Conservation (phyloP, 2,113 vertebrate genomes). For the Triplophysa dalaica region DNA sequence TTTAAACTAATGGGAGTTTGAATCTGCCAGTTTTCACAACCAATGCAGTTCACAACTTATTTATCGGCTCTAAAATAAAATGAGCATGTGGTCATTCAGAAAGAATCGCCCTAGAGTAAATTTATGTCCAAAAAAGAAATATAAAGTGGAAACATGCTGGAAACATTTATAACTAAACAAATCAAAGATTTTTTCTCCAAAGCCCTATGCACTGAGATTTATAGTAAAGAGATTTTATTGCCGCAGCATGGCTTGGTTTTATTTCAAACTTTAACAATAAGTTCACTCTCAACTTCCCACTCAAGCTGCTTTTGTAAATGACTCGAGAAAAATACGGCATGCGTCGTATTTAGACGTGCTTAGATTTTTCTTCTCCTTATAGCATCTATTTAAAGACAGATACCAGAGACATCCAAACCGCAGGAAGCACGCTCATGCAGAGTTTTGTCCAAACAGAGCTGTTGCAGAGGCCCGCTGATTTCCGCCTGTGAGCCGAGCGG, state of each 20-base stretch:
- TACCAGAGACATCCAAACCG: not conserved
- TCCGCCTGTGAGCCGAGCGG: no score
- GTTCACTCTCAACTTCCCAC: slow-evolving; percentile 32
- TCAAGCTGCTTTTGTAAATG: slow-evolving; percentile 45
- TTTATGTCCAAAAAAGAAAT: slow-evolving; percentile 7
- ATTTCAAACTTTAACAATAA: slow-evolving; percentile 51
- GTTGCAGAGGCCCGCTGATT: not conserved
- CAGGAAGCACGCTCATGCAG: not conserved
- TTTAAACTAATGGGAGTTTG: not conserved
- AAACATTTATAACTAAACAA: slow-evolving; percentile 32
- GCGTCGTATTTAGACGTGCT: slow-evolving; percentile 9
- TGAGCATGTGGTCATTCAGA: slow-evolving; percentile 8
- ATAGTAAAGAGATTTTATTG: slow-evolving; percentile 35
- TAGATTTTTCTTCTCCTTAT: not conserved
- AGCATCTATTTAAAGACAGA: slow-evolving; percentile 27
- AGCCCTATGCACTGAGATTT: slow-evolving; percentile 4
- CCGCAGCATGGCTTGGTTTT: slow-evolving; percentile 29
- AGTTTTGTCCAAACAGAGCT: not conserved
- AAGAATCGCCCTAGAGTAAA: slow-evolving; percentile 13
- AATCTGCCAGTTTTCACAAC: slow-evolving; percentile 27
- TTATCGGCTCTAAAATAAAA: slow-evolving; percentile 24
- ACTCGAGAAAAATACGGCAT: slow-evolving; percentile 43
- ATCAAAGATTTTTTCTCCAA: slow-evolving; percentile 12
- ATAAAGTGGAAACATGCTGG: slow-evolving; percentile 11
- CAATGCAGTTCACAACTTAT: slow-evolving; percentile 12